Evolutionary conservation across 53 echinoderm and acorn worm species (phyloP), one percentile per base, ranked within the genome.

Genomic region (Holothuria leucospilota): DNA sequence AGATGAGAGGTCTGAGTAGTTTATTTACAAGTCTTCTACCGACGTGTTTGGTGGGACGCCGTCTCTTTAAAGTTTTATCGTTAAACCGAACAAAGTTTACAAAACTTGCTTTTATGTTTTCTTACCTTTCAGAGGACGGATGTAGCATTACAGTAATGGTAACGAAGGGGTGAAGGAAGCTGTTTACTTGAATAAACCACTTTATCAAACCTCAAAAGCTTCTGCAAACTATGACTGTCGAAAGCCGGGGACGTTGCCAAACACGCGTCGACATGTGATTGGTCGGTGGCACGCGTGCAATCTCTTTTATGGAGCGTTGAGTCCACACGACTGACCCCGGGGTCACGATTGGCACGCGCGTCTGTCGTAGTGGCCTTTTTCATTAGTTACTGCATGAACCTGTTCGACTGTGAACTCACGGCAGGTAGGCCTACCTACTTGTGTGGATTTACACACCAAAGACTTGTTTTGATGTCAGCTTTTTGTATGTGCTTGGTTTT

Each of bases 71-170:
- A 56, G 24, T 42, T 74, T 74, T 74, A 74, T 74, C 52, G 51
- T 74, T 74, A 51, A 46, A 49, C 53, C 52, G 74, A 74, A 25
- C 74, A 74, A 74, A 74, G 74, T 74, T 74, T 74, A 74, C 74
- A n/a, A 74, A 74, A 74, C 56, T 7, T 40, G 24, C 10, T 49
- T 74, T 74, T 51, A 74, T 52, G 49, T 74, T 28, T 51, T 52
- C 74, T 74, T 27, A 14, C 15, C 13, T 52, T 41, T n/a, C 25
- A 74, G 8, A 46, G 74, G 52, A 49, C 74, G 74, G 74, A 74
- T 74, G 74, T 74, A 18, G 18, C 18, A 18, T 18, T 13, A 56
- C 18, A 56, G 18, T 74, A 74, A 49, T 51, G 9, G 51, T 24
- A 74, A 49, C 12, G 74, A 23, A 41, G 51, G 74, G 12, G 56